These are phyloP conservation scores for Hydrophis major DNA, from an alignment of 2,797 vertebrate species.

Conservation along the genomic window DNA sequence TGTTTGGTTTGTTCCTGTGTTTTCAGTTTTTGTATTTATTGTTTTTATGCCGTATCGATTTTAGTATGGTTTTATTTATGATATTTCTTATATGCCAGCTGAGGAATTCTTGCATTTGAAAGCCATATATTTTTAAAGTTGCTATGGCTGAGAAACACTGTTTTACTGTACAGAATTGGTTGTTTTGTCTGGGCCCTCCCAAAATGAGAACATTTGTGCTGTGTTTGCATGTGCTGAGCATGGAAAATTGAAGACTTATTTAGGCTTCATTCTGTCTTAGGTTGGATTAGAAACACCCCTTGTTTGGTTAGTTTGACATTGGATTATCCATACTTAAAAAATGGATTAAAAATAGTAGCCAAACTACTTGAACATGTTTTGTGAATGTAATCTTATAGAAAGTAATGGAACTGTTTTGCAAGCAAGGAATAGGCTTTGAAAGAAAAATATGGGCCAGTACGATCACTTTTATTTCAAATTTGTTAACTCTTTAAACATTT, in stretches of 20 bases:
- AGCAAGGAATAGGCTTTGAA: not conserved
- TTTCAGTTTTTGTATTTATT: not conserved
- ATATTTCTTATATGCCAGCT: not conserved
- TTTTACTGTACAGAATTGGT: not conserved
- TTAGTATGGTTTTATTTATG: not conserved
- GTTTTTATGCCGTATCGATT: not conserved
- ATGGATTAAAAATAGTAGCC: not conserved
- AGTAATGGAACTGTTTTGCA: not conserved
- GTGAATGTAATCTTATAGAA: not conserved
- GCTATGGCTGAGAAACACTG: not conserved
- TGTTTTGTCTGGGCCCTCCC: not conserved
- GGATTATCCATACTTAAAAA: not conserved
- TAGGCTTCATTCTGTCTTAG: not conserved
- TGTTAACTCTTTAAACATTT: not conserved
- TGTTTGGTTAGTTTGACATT: not conserved
- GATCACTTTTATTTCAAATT: not conserved
- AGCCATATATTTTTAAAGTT: not conserved
- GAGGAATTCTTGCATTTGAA: not conserved
- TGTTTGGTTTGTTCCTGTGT: not conserved
- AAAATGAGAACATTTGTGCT: not conserved
- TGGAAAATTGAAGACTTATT: not conserved
- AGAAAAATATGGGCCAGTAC: not conserved
- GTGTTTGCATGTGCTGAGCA: not conserved
- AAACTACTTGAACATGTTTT: not conserved
- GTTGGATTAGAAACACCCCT: not conserved